A percentile compares a stretch with the other conserved stretches of the same genome.
These are phyloP conservation scores for Allophyes oxyacanthae DNA, from an alignment of 2,888 invertebrate species.

Conservation along the genomic window DNA sequence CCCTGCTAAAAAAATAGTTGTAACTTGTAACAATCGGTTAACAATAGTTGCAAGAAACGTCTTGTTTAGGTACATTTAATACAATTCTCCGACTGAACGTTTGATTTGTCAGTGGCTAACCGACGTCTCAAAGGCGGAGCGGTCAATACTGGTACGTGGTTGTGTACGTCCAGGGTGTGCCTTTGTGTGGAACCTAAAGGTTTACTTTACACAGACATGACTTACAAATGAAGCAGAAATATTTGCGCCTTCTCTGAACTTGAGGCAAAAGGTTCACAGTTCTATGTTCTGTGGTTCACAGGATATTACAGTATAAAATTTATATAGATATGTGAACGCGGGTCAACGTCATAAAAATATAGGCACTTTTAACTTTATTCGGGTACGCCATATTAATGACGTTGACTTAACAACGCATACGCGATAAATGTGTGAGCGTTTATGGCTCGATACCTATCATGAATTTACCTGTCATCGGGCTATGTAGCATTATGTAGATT, in stretches of 20 bases:
- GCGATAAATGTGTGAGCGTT: conserved; percentile 44
- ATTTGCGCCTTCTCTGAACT: conserved; percentile 19
- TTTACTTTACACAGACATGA: conserved; percentile 28
- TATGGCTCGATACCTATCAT: conserved; percentile 36
- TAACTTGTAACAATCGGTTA: too few species aligned
- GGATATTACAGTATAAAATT: conserved; percentile 28
- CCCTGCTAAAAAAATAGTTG: too few species aligned
- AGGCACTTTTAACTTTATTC: conserved; percentile 40
- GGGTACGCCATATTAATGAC: conserved; percentile 32
- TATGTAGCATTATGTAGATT: conserved; percentile 49
- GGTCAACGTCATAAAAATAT: conserved; percentile 46
- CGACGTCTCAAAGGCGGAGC: conserved; percentile 28
- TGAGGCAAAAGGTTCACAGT: conserved; percentile 23
- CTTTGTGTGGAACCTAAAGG: conserved; percentile 35
- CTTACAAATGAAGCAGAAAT: conserved; percentile 44
- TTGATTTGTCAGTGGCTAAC: conserved; percentile 44
- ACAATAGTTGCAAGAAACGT: too few species aligned
- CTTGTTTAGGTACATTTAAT: too few species aligned
- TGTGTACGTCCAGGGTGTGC: conserved; percentile 36
- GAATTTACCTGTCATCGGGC: conserved; percentile 44
- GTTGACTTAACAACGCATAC: conserved; percentile 48
- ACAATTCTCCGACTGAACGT: conserved; percentile 10
- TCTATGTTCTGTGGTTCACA: too few species aligned
- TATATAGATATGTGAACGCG: conserved; percentile 16
- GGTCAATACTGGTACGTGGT: conserved; percentile 44